phyloP scores from a whole-genome alignment of 2,888 invertebrate genomes.

The Branchipolynoe longqiensis region DNA sequence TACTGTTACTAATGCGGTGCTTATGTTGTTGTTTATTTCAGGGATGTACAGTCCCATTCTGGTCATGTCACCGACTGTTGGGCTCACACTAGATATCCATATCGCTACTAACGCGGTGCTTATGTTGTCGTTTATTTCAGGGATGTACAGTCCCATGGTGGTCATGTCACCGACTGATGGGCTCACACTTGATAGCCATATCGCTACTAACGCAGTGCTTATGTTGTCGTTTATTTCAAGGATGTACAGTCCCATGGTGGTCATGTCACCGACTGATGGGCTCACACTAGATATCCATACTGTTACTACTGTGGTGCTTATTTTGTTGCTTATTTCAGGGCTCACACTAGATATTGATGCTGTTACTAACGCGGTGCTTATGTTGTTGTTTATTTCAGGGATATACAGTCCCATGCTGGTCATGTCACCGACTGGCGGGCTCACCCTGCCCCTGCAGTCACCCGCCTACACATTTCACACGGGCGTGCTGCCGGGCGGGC shows the following conservation, averaged over 20 bases:
- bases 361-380: too few relatives aligned
- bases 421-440: constrained; percentile 67
- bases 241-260: constrained; percentile 69
- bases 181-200: neutral
- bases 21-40: too few relatives aligned
- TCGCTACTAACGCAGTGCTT: neutral
- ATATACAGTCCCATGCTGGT: constrained; percentile 72
- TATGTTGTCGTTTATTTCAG: constrained; percentile 58
- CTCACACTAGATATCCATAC: too few relatives aligned
- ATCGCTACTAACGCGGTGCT: neutral
- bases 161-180: neutral
- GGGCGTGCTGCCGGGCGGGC: constrained; percentile 64
- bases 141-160: neutral
- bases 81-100: neutral
- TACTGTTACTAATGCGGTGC: too few relatives aligned
- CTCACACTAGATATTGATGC: too few relatives aligned
- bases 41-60: too few relatives aligned
- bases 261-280: constrained; percentile 7
- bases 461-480: constrained; percentile 69
- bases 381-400: constrained; percentile 3
- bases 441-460: constrained; percentile 53
- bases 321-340: too few relatives aligned
- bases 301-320: too few relatives aligned
- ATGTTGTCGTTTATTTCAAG: constrained; percentile 66
- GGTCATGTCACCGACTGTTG: too few relatives aligned